Evolutionary conservation across 1,140 invertebrate genomes (phyloP).

Genomic region (Papilio helenus): DNA sequence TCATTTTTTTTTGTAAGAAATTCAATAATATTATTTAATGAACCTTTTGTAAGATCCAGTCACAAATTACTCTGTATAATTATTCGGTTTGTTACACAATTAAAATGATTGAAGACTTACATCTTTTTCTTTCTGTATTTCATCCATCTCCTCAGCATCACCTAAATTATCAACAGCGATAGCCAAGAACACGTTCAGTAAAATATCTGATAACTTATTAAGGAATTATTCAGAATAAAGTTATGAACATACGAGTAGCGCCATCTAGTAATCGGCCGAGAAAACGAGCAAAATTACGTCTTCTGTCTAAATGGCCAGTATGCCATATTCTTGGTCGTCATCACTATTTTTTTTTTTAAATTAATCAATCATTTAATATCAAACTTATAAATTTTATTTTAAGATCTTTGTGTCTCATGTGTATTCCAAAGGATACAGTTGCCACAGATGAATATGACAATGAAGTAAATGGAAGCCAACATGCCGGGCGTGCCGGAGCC

Average conservation of each 20-base stretch:
- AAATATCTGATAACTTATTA: slow-evolving; percentile 88
- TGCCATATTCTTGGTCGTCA: too few species aligned
- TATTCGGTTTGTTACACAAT: neutral
- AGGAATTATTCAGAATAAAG: slow-evolving; percentile 1
- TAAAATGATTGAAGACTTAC: slow-evolving; percentile 51
- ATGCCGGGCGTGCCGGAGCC: slow-evolving; percentile 95
- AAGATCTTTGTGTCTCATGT: neutral
- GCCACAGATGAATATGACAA: slow-evolving; percentile 99
- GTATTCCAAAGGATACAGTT: slow-evolving; percentile 94
- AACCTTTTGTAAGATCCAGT: too few species aligned
- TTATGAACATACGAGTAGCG: too few species aligned
- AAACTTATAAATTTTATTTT: too few species aligned
- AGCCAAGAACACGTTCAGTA: slow-evolving; percentile 99
- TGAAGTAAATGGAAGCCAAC: slow-evolving; percentile 98
- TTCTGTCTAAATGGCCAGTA: too few species aligned
- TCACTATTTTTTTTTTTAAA: too few species aligned
- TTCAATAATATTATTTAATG: too few species aligned
- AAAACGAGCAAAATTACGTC: too few species aligned
- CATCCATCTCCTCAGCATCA: slow-evolving; percentile 97
- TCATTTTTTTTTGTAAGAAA: too few species aligned
- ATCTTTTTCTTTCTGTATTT: slow-evolving; percentile 89
- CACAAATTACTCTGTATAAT: neutral
- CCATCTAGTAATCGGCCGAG: too few species aligned
- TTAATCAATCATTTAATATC: too few species aligned
- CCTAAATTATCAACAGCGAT: slow-evolving; percentile 99